Percentiles rank a stretch among this genome's conserved stretches.
These are phyloP conservation scores for Drosophila fuyamai DNA, from an alignment of 1,140 invertebrate genomes.

Conservation along the genomic window DNA sequence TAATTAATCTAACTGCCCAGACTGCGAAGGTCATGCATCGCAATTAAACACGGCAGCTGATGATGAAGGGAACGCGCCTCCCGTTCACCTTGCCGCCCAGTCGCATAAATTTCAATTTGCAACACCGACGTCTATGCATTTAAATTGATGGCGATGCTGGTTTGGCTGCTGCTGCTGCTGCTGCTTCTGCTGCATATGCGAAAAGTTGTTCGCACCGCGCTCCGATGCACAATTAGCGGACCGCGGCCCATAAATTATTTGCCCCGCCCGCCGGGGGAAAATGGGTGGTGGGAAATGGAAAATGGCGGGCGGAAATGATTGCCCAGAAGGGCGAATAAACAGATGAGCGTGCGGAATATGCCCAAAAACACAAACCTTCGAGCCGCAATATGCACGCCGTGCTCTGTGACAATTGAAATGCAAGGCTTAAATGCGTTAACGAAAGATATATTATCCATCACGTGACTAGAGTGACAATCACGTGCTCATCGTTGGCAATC, in stretches of 20 bases:
- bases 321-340: conserved; percentile 33
- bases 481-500: conserved; percentile 39
- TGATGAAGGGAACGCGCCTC: conserved; percentile 36
- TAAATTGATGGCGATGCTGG: conserved; percentile 37
- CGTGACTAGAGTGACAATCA: conserved; percentile 38
- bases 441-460: conserved; percentile 12
- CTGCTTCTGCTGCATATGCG: conserved; percentile 52
- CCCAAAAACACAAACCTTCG: conserved; percentile 16
- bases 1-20: conserved; percentile 78
- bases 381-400: conserved; percentile 51
- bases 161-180: background rate
- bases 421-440: conserved; percentile 15
- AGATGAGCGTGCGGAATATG: conserved; percentile 20
- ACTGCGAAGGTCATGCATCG: conserved; percentile 59
- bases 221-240: conserved; percentile 69
- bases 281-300: conserved; percentile 49
- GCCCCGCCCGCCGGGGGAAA: conserved; percentile 5
- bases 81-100: conserved; percentile 37
- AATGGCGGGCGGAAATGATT: conserved; percentile 62
- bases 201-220: conserved; percentile 67
- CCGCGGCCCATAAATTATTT: conserved; percentile 70
- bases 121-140: conserved; percentile 42
- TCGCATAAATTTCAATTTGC: conserved; percentile 80
- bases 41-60: conserved; percentile 52
- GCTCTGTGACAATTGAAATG: conserved; percentile 41